phyloP scores from a whole-genome alignment of 2,797 vertebrate species.

The Botia kubotai region DNA sequence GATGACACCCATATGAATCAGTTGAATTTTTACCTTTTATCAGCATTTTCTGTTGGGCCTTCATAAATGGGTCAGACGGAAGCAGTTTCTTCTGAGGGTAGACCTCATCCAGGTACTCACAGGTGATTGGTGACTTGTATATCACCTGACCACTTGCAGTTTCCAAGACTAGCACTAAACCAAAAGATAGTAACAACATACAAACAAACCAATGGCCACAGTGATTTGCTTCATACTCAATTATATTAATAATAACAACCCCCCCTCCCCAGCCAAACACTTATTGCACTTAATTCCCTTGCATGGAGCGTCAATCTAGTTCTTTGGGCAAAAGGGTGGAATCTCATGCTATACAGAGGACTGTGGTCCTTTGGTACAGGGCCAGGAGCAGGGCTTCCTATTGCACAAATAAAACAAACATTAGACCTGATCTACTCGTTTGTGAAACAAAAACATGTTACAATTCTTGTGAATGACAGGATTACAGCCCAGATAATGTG shows the following conservation, averaged over 20 bases:
- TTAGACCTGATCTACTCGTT: neutral
- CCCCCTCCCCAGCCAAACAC: neutral
- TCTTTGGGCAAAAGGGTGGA: slow-evolving; percentile 91
- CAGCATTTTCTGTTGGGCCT: slow-evolving; percentile 90
- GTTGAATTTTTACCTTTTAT: slow-evolving; percentile 81
- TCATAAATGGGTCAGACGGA: slow-evolving; percentile 83
- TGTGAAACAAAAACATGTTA: neutral
- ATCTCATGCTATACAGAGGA: slow-evolving; percentile 92
- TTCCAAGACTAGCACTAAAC: slow-evolving; percentile 87
- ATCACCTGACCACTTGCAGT: slow-evolving; percentile 86
- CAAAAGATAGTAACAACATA: slow-evolving; percentile 75
- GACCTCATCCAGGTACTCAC: slow-evolving; percentile 91
- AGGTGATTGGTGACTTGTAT: slow-evolving; percentile 88
- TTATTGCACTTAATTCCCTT: slow-evolving; percentile 83
- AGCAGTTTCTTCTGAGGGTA: slow-evolving; percentile 85
- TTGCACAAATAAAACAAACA: slow-evolving; percentile 11
- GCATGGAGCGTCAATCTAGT: slow-evolving; percentile 84
- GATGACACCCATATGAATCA: neutral
- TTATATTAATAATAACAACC: too few relatives aligned
- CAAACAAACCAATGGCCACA: neutral
- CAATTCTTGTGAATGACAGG: neutral
- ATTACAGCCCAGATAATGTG: neutral
- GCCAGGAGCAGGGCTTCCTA: slow-evolving; percentile 84
- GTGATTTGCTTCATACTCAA: neutral
- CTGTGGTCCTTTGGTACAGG: slow-evolving; percentile 82